phyloP scores from a whole-genome alignment of 2,113 vertebrate species.

The Tamias sibiricus region DNA sequence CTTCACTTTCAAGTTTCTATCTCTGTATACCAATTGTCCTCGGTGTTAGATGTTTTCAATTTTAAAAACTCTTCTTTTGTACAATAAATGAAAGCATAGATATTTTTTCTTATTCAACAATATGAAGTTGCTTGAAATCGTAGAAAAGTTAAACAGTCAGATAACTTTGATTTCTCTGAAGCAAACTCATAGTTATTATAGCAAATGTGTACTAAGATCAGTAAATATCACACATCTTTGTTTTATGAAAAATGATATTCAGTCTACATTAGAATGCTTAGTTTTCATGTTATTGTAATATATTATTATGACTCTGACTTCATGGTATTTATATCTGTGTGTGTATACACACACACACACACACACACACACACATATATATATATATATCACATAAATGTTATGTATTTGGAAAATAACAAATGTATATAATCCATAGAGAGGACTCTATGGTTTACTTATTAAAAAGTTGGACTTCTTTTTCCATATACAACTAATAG shows the following conservation, averaged over 20 bases:
- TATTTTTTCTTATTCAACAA: background rate
- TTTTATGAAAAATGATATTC: background rate
- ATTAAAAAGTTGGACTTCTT: slow-evolving; percentile 33
- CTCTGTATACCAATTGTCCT: slow-evolving; percentile 4
- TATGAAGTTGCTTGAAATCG: slow-evolving; percentile 32
- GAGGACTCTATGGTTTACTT: slow-evolving; percentile 1
- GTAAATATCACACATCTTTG: slow-evolving; percentile 23
- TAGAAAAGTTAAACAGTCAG: slow-evolving; percentile 30
- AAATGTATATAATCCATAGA: slow-evolving; percentile 19
- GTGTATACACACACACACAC: too few relatives aligned
- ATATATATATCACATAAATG: background rate
- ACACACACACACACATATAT: too few relatives aligned
- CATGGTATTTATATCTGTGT: background rate
- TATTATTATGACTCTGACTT: slow-evolving; percentile 22
- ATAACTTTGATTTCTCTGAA: background rate
- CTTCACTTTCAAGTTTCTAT: background rate
- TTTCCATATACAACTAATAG: slow-evolving; percentile 36
- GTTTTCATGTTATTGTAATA: background rate
- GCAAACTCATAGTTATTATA: background rate
- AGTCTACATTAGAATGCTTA: slow-evolving; percentile 24
- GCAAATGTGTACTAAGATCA: background rate
- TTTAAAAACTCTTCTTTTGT: background rate
- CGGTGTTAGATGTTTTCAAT: slow-evolving; percentile 29
- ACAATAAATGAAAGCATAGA: background rate
- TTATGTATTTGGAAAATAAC: slow-evolving; percentile 26